phyloP scores from a whole-genome alignment of 2,113 vertebrate species.

The Chelonoidis abingdonii region DNA sequence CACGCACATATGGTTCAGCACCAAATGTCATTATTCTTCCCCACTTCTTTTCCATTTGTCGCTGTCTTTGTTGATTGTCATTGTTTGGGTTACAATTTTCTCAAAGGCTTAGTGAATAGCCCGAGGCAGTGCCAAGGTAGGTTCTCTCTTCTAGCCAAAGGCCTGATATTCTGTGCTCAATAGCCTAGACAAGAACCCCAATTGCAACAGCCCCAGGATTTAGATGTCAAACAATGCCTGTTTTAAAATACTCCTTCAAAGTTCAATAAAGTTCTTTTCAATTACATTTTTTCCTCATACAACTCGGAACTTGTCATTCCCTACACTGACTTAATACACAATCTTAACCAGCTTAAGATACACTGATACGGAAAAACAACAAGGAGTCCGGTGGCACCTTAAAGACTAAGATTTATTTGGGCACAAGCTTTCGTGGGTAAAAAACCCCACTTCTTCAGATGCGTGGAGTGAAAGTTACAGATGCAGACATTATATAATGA shows the following conservation, averaged over 20 bases:
- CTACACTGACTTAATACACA: background rate
- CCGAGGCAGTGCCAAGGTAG: too few relatives aligned
- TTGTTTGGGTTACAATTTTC: conserved; percentile 77
- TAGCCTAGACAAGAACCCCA: background rate
- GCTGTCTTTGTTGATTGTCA: conserved; percentile 71
- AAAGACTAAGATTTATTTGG: too few relatives aligned
- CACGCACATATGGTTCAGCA: conserved; percentile 89
- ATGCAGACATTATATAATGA: too few relatives aligned
- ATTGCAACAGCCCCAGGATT: conserved; percentile 8
- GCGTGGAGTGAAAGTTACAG: too few relatives aligned
- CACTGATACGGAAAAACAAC: background rate
- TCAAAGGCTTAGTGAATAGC: conserved; percentile 19
- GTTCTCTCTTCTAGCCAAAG: background rate
- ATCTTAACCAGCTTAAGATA: background rate
- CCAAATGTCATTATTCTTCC: conserved; percentile 86
- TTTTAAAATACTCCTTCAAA: background rate
- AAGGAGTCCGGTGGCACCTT: too few relatives aligned
- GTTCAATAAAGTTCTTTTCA: background rate
- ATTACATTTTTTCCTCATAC: background rate
- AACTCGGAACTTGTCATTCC: background rate
- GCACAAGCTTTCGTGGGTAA: too few relatives aligned
- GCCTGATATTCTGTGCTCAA: background rate
- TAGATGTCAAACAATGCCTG: conserved; percentile 8
- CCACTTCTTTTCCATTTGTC: conserved; percentile 75
- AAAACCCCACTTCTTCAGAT: too few relatives aligned